Conservation (phyloP, 1,140 invertebrate genomes). For the Choristoneura fumiferana region DNA sequence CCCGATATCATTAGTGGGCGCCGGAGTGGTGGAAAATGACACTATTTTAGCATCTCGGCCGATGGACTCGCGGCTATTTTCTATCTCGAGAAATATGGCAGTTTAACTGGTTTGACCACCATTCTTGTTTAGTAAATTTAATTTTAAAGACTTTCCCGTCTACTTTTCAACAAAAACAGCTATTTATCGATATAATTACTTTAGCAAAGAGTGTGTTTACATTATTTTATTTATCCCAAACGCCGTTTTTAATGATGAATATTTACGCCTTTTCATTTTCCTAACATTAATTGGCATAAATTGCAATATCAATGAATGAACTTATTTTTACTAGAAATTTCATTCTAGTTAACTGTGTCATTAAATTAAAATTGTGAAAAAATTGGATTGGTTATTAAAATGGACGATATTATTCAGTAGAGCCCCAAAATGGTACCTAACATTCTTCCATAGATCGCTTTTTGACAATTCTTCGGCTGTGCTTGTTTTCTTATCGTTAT, state of each 20-base stretch:
- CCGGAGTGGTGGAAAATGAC: slow-evolving; percentile 13
- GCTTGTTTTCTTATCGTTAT: slow-evolving; percentile 66
- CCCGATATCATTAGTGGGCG: slow-evolving; percentile 13
- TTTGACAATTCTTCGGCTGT: slow-evolving; percentile 48
- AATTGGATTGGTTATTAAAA: background rate
- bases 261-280: too few relatives aligned
- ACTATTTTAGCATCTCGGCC: slow-evolving; percentile 15
- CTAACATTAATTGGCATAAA: too few relatives aligned
- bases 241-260: too few relatives aligned
- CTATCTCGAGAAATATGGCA: slow-evolving; percentile 16
- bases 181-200: too few relatives aligned
- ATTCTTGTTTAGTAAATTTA: slow-evolving; percentile 12
- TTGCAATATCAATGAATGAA: too few relatives aligned
- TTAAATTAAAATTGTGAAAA: too few relatives aligned
- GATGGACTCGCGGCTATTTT: slow-evolving; percentile 14
- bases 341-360: too few relatives aligned
- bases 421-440: background rate
- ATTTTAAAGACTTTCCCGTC: slow-evolving; percentile 14
- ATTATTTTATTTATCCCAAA: too few relatives aligned
- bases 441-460: slow-evolving; percentile 45
- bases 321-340: too few relatives aligned
- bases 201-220: too few relatives aligned
- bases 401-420: background rate
- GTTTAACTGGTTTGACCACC: slow-evolving; percentile 17
- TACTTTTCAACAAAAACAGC: background rate